phyloP scores from a whole-genome alignment of 2,797 vertebrate genomes.

The Thunnus albacares region DNA sequence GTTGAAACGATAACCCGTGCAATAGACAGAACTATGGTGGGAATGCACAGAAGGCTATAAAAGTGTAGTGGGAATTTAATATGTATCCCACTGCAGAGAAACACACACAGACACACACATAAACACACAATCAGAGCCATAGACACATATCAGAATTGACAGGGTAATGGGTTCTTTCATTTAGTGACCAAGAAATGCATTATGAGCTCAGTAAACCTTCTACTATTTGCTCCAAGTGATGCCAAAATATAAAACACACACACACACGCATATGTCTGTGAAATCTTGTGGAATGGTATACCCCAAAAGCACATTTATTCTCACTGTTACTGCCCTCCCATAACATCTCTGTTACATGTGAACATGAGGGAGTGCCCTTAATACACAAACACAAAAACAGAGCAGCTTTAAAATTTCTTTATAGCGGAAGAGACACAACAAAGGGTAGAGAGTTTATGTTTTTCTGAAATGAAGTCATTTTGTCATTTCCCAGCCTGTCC shows the following conservation, averaged over 20 bases:
- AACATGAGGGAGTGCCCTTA: slow-evolving; percentile 16
- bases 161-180: slow-evolving; percentile 61
- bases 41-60: slow-evolving; percentile 62
- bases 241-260: slow-evolving; percentile 19
- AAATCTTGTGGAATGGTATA: slow-evolving; percentile 11
- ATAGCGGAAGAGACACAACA: background rate
- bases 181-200: slow-evolving; percentile 61
- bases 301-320: slow-evolving; percentile 37
- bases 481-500: slow-evolving; percentile 24
- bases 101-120: background rate
- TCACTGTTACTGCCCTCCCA: slow-evolving; percentile 27
- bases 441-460: background rate
- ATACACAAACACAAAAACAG: slow-evolving; percentile 1
- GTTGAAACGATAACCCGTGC: slow-evolving; percentile 43
- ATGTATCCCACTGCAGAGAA: slow-evolving; percentile 39
- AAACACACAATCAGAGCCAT: slow-evolving; percentile 19
- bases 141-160: slow-evolving; percentile 56
- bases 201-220: slow-evolving; percentile 53
- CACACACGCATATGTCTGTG: slow-evolving; percentile 6
- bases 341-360: slow-evolving; percentile 44
- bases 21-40: slow-evolving; percentile 43
- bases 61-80: slow-evolving; percentile 64
- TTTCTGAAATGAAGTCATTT: background rate
- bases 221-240: slow-evolving; percentile 32
- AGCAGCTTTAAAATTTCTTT: slow-evolving; percentile 25